These are phyloP conservation scores for Thaumatotibia leucotreta DNA, from an alignment of 1,140 invertebrate species.

Conservation along the genomic window DNA sequence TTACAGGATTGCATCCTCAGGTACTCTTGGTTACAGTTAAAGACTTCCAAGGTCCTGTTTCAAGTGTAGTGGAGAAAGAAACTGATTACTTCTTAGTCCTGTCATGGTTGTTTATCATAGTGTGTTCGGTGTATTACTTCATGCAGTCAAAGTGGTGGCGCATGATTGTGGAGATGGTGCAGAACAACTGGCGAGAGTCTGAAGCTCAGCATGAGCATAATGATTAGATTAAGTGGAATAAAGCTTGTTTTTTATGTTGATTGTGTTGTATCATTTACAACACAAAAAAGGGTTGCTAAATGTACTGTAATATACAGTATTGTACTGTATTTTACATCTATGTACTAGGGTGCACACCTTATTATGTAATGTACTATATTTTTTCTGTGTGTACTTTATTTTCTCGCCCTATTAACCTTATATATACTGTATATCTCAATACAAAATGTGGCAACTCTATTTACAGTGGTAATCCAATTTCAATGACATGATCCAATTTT, in stretches of 20 bases:
- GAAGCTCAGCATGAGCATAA: constrained; percentile 92
- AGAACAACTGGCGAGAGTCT: constrained; percentile 93
- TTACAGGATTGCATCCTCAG: constrained; percentile 84
- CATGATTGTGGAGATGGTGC: constrained; percentile 88
- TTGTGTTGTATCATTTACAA: constrained; percentile 21
- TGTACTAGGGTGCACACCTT: no score
- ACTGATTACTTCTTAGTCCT: constrained; percentile 90
- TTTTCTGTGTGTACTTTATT: no score
- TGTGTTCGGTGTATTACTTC: constrained; percentile 87
- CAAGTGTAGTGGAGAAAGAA: constrained; percentile 82
- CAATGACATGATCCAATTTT: no score
- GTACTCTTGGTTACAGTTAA: constrained; percentile 83
- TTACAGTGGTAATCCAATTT: no score
- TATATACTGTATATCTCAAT: no score
- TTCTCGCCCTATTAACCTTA: no score
- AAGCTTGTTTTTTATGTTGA: constrained; percentile 21
- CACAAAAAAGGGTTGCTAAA: no score
- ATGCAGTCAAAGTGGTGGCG: constrained; percentile 87
- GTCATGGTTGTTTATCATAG: constrained; percentile 90
- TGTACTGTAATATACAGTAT: no score
- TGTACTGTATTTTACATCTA: no score
- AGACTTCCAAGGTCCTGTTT: constrained; percentile 88
- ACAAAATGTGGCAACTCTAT: no score
- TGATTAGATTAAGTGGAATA: constrained; percentile 61
- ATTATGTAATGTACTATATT: no score